These are phyloP conservation scores for Rallus limicola DNA, from an alignment of 2,113 vertebrate species.

Conservation along the genomic window DNA sequence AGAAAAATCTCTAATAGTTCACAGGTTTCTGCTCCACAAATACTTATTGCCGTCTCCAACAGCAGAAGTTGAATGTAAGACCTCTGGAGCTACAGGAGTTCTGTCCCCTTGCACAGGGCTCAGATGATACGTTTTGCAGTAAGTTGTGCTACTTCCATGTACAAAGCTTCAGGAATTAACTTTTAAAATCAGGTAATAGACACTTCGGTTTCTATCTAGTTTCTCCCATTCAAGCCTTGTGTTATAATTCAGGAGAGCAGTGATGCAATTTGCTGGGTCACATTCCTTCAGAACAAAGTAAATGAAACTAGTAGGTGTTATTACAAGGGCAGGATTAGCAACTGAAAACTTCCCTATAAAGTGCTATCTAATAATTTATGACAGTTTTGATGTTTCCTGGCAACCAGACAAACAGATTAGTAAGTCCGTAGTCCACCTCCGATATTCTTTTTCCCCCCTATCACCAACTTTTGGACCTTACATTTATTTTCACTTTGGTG, in stretches of 20 bases:
- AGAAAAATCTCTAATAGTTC: background rate
- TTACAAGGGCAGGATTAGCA: conserved; percentile 42
- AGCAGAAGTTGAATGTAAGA: background rate
- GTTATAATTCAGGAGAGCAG: background rate
- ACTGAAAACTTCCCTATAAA: conserved; percentile 14
- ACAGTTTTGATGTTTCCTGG: conserved; percentile 22
- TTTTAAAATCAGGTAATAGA: background rate
- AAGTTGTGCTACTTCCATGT: background rate
- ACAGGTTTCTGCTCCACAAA: background rate
- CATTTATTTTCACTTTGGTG: background rate
- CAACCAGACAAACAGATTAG: conserved; percentile 25
- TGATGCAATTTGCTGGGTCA: background rate
- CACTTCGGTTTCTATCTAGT: background rate
- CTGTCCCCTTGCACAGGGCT: background rate
- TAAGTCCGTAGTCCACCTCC: conserved; percentile 34
- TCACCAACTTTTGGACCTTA: conserved; percentile 51
- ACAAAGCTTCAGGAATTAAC: background rate
- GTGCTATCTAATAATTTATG: conserved; percentile 31
- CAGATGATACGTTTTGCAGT: background rate
- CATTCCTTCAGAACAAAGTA: conserved; percentile 25
- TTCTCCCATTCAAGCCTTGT: background rate
- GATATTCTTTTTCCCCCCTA: background rate
- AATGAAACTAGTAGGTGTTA: conserved; percentile 41
- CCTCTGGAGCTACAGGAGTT: background rate
- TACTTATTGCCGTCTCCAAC: background rate